Conservation (phyloP, 2,113 vertebrate genomes). For the Phasianus colchicus region DNA sequence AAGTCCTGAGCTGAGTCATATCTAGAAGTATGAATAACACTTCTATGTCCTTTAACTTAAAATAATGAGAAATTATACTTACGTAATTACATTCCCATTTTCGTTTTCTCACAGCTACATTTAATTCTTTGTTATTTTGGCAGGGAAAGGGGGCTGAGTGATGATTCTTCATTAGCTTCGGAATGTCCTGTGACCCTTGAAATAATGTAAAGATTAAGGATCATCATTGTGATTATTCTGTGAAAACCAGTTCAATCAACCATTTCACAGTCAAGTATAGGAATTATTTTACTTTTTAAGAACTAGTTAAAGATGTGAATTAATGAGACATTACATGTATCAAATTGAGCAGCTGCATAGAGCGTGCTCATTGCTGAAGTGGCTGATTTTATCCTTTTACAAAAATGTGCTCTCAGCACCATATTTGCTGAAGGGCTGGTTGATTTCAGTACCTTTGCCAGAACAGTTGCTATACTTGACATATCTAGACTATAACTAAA, state of each 20-base stretch:
- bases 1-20: not conserved
- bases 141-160: not conserved
- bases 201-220: not conserved
- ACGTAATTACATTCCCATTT: not conserved
- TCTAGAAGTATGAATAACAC: conserved; percentile 13
- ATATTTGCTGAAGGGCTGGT: not conserved
- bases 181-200: conserved; percentile 25
- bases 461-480: not conserved
- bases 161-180: conserved; percentile 36
- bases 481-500: not conserved
- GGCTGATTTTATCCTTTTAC: not conserved
- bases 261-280: not conserved
- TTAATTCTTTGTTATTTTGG: not conserved
- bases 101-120: not conserved
- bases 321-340: not conserved
- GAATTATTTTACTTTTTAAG: not conserved
- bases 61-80: conserved; percentile 1
- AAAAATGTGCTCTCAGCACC: not conserved
- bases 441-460: not conserved
- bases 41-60: not conserved
- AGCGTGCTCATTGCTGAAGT: not conserved
- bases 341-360: not conserved
- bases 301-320: not conserved
- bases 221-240: not conserved
- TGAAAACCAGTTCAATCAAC: not conserved